Conservation (phyloP, 2,797 vertebrate genomes). For the Paramormyrops hopkinsi region DNA sequence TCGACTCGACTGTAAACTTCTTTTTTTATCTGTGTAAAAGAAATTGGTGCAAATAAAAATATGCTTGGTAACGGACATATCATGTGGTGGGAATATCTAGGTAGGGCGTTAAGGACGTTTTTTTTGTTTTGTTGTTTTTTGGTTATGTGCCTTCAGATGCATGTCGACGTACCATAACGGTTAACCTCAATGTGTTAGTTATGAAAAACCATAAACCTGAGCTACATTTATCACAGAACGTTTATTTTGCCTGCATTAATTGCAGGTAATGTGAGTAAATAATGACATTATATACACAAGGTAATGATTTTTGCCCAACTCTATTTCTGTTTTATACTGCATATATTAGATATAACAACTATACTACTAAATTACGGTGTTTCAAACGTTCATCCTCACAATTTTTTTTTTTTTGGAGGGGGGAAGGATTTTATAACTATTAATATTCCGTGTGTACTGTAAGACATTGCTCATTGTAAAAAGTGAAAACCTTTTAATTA, state of each 20-base stretch:
- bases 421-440: background rate
- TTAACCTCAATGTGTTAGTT: slow-evolving; percentile 9
- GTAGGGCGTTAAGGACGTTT: slow-evolving; percentile 1
- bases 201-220: slow-evolving; percentile 1
- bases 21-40: slow-evolving; percentile 19
- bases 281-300: background rate
- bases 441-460: slow-evolving; percentile 10
- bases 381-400: background rate
- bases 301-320: slow-evolving; percentile 16
- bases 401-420: background rate
- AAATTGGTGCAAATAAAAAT: slow-evolving; percentile 15
- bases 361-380: background rate
- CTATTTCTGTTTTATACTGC: slow-evolving; percentile 10
- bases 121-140: slow-evolving; percentile 14
- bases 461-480: slow-evolving; percentile 6
- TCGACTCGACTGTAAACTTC: slow-evolving; percentile 23
- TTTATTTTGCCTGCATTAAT: slow-evolving; percentile 16
- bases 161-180: background rate
- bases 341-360: slow-evolving; percentile 5
- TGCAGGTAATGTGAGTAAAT: slow-evolving; percentile 23
- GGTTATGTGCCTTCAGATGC: slow-evolving; percentile 25
- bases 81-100: slow-evolving; percentile 46
- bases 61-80: slow-evolving; percentile 27
- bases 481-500: slow-evolving; percentile 9
- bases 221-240: slow-evolving; percentile 11